These are phyloP conservation scores for Urocolius indicus DNA, from an alignment of 2,113 vertebrate genomes.

Conservation along the genomic window DNA sequence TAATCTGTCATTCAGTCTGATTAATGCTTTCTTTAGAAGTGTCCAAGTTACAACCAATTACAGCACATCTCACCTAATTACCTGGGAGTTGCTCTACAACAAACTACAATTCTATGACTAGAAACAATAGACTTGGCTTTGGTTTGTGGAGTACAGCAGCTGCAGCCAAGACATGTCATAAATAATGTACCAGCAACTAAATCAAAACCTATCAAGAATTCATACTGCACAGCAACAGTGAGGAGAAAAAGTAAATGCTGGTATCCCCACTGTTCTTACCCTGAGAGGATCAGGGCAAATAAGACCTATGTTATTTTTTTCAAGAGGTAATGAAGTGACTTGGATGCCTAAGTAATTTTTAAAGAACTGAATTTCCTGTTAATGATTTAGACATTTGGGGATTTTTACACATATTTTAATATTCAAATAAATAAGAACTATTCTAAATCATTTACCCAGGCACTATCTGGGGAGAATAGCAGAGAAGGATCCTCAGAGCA, in stretches of 20 bases:
- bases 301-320: neutral
- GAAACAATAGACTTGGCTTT: conserved; percentile 49
- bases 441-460: neutral
- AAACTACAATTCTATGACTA: conserved; percentile 27
- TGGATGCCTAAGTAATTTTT: neutral
- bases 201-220: conserved; percentile 53
- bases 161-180: conserved; percentile 52
- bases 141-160: conserved; percentile 29
- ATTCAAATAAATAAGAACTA: neutral
- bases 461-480: neutral
- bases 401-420: neutral
- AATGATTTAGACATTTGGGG: neutral
- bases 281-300: neutral
- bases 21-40: conserved; percentile 17
- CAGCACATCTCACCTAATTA: conserved; percentile 22
- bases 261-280: neutral
- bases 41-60: conserved; percentile 3
- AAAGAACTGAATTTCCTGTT: neutral
- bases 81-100: conserved; percentile 22
- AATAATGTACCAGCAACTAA: conserved; percentile 57
- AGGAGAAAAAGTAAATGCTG: conserved; percentile 39
- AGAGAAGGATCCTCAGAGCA: neutral
- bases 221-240: neutral
- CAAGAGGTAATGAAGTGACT: conserved; percentile 7
- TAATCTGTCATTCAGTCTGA: neutral